Conservation (phyloP, 2,113 vertebrate species). For the Hymenochirus boettgeri region DNA sequence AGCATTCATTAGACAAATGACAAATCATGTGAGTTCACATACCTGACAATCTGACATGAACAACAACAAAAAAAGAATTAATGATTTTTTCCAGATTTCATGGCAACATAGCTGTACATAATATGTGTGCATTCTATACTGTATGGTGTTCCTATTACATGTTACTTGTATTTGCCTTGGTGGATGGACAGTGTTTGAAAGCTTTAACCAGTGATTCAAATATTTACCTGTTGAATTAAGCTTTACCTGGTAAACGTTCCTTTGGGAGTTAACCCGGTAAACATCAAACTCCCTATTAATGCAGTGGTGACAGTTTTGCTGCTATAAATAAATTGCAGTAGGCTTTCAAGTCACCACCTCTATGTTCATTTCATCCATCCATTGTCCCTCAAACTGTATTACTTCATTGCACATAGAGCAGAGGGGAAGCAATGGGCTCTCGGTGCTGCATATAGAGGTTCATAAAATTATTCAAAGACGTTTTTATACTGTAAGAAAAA, state of each 20-base stretch:
- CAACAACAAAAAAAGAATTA: too few relatives aligned
- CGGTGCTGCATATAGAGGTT: too few relatives aligned
- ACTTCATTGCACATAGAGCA: neutral
- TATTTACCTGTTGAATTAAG: neutral
- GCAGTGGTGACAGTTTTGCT: neutral
- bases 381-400: conserved; percentile 11
- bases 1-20: too few relatives aligned
- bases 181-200: neutral
- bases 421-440: neutral
- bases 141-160: too few relatives aligned
- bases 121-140: too few relatives aligned
- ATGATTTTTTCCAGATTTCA: too few relatives aligned
- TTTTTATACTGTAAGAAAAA: too few relatives aligned
- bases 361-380: conserved; percentile 21
- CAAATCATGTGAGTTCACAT: too few relatives aligned
- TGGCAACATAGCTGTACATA: too few relatives aligned
- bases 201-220: neutral
- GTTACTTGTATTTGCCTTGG: too few relatives aligned
- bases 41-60: too few relatives aligned
- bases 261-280: neutral
- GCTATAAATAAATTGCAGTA: conserved; percentile 13
- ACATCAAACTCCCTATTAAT: neutral
- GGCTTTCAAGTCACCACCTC: conserved; percentile 17
- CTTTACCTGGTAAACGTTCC: neutral
- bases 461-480: too few relatives aligned